Evolutionary conservation across 2,797 vertebrate species (phyloP).

Genomic region (Acanthurus tractus): DNA sequence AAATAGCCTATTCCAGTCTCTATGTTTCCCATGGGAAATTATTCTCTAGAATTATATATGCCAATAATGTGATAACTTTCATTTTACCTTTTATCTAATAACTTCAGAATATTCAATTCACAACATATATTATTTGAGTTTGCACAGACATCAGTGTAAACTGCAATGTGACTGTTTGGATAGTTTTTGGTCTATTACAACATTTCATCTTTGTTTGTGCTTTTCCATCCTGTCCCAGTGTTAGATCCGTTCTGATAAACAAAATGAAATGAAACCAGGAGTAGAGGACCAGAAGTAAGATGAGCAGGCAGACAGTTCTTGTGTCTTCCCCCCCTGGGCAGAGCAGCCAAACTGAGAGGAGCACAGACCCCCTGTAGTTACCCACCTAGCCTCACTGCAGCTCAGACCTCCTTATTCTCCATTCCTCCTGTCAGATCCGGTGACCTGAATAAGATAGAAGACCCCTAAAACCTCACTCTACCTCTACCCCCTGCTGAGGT

Average conservation of each 20-base stretch:
- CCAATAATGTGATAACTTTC: too few relatives aligned
- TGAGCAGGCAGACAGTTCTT: constrained; percentile 11
- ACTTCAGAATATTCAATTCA: too few relatives aligned
- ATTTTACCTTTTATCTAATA: too few relatives aligned
- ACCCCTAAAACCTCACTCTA: constrained; percentile 35
- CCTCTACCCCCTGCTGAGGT: constrained; percentile 37
- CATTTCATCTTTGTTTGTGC: constrained; percentile 6
- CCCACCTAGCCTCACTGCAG: neutral
- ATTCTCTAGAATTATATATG: too few relatives aligned
- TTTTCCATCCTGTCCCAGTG: neutral
- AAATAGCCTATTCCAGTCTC: too few relatives aligned
- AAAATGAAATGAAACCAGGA: constrained; percentile 22
- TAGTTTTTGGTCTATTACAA: neutral
- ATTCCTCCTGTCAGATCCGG: constrained; percentile 54
- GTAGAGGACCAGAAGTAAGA: constrained; percentile 12
- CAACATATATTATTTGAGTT: too few relatives aligned
- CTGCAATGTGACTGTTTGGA: too few relatives aligned
- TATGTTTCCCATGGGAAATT: too few relatives aligned
- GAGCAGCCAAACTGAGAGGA: constrained; percentile 10
- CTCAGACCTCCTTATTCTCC: constrained; percentile 31
- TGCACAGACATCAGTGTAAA: too few relatives aligned
- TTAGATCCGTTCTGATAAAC: constrained; percentile 9
- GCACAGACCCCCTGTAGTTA: constrained; percentile 22
- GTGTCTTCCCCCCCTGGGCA: neutral
- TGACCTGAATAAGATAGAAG: constrained; percentile 66